phyloP scores from a whole-genome alignment of 1,140 invertebrate species.

The Ceratina australensis region DNA sequence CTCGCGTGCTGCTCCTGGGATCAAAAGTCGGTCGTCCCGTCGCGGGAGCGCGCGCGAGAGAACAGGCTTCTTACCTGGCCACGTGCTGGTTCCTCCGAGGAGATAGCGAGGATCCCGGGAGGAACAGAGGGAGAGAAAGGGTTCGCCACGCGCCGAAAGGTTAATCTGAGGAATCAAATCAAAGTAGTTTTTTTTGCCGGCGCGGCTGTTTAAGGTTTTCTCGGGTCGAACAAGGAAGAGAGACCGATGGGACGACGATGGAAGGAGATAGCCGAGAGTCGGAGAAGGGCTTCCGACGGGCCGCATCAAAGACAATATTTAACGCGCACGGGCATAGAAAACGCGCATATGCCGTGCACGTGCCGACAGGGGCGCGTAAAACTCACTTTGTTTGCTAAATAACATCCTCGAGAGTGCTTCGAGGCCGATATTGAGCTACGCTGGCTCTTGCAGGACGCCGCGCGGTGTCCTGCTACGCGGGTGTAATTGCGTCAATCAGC shows the following conservation, averaged over 20 bases:
- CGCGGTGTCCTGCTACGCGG: slow-evolving; percentile 45
- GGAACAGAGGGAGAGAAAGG: slow-evolving; percentile 60
- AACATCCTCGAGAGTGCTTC: slow-evolving; percentile 67
- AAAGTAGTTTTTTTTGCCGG: slow-evolving; percentile 74
- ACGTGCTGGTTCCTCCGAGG: slow-evolving; percentile 63
- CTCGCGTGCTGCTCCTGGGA: slow-evolving; percentile 46
- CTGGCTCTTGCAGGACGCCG: slow-evolving; percentile 13
- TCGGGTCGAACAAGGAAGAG: slow-evolving; percentile 29
- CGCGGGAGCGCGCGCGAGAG: slow-evolving; percentile 4
- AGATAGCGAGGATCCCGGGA: slow-evolving; percentile 15
- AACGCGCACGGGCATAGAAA: slow-evolving; percentile 64
- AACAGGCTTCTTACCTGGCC: slow-evolving; percentile 67
- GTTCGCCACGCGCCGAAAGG: slow-evolving; percentile 74
- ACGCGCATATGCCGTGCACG: slow-evolving; percentile 74
- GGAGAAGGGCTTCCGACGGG: slow-evolving; percentile 72
- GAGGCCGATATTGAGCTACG: slow-evolving; percentile 40
- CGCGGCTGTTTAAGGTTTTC: slow-evolving; percentile 51
- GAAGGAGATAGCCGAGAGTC: slow-evolving; percentile 18
- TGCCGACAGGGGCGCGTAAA: slow-evolving; percentile 72
- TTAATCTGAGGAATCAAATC: slow-evolving; percentile 77
- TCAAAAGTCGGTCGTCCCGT: slow-evolving; percentile 9
- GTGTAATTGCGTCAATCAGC: slow-evolving; percentile 59
- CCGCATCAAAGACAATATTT: slow-evolving; percentile 78
- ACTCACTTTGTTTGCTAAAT: slow-evolving; percentile 75
- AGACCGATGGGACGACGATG: not conserved